phyloP scores from a whole-genome alignment of 2,888 invertebrate genomes.

The Alloscopus bannaensis region DNA sequence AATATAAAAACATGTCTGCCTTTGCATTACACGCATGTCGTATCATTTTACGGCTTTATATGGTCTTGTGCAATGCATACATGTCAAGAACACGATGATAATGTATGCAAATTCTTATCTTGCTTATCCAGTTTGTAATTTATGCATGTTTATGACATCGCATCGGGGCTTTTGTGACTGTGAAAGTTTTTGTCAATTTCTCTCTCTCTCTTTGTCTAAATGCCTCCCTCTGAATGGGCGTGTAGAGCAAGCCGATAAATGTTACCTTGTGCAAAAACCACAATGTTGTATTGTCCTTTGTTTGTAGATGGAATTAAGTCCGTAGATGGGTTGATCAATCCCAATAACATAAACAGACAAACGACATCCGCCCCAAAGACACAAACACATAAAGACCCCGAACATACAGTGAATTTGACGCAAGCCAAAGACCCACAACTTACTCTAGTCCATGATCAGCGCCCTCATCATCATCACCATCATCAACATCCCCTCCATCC shows the following conservation, averaged over 20 bases:
- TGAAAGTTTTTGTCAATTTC: conserved; percentile 8
- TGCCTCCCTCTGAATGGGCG: background rate
- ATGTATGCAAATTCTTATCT: conserved; percentile 19
- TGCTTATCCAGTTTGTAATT: conserved; percentile 46
- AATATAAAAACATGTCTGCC: background rate
- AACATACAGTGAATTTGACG: conserved; percentile 36
- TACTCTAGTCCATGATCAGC: conserved; percentile 13
- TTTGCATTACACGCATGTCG: background rate
- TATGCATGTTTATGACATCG: conserved; percentile 2
- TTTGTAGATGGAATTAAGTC: conserved; percentile 58
- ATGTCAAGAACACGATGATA: no score
- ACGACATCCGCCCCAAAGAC: conserved; percentile 24
- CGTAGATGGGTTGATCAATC: conserved; percentile 48
- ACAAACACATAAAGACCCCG: conserved; percentile 31
- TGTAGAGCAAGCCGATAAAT: conserved; percentile 22
- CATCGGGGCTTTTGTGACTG: background rate
- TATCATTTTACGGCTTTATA: background rate
- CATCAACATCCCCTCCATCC: background rate
- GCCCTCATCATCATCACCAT: background rate
- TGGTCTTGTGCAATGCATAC: background rate
- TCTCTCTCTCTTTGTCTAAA: background rate
- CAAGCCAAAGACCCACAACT: conserved; percentile 17
- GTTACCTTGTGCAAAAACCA: conserved; percentile 22
- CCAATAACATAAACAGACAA: conserved; percentile 49
- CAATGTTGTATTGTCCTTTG: conserved; percentile 37